Evolutionary conservation across 2,113 vertebrate genomes (phyloP).

Genomic region (Chascanopsetta lugubris): DNA sequence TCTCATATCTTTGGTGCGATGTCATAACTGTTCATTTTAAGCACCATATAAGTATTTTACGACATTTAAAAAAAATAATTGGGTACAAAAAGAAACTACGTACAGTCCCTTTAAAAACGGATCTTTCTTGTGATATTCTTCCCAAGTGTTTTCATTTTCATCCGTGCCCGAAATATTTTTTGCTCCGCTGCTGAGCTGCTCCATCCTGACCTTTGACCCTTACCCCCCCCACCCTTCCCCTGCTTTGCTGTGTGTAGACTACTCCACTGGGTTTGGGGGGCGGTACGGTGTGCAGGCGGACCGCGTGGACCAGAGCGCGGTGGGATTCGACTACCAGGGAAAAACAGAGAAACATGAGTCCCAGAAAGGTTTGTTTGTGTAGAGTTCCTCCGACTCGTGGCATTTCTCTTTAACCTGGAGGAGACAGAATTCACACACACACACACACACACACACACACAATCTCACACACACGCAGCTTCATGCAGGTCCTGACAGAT

Average conservation of each 20-base stretch:
- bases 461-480: neutral
- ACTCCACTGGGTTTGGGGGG: slow-evolving; percentile 82
- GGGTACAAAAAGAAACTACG: too few species aligned
- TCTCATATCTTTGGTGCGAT: too few species aligned
- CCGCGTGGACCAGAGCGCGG: slow-evolving; percentile 90
- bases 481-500: slow-evolving; percentile 26
- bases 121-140: too few species aligned
- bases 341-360: slow-evolving; percentile 96
- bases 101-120: too few species aligned
- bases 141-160: too few species aligned
- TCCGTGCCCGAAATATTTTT: too few species aligned
- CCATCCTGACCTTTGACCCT: slow-evolving; percentile 53
- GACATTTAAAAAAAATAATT: too few species aligned
- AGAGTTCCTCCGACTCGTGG: too few species aligned
- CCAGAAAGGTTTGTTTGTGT: slow-evolving; percentile 87
- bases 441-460: slow-evolving; percentile 3
- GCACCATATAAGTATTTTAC: too few species aligned
- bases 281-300: slow-evolving; percentile 81
- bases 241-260: slow-evolving; percentile 83
- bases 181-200: slow-evolving; percentile 8
- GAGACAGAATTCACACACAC: neutral
- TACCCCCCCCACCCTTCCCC: slow-evolving; percentile 41
- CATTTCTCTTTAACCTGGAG: too few species aligned
- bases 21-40: too few species aligned
- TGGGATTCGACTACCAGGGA: slow-evolving; percentile 95